These are phyloP conservation scores for Lydus trimaculatus DNA, from an alignment of 2,888 invertebrate genomes.

Conservation along the genomic window DNA sequence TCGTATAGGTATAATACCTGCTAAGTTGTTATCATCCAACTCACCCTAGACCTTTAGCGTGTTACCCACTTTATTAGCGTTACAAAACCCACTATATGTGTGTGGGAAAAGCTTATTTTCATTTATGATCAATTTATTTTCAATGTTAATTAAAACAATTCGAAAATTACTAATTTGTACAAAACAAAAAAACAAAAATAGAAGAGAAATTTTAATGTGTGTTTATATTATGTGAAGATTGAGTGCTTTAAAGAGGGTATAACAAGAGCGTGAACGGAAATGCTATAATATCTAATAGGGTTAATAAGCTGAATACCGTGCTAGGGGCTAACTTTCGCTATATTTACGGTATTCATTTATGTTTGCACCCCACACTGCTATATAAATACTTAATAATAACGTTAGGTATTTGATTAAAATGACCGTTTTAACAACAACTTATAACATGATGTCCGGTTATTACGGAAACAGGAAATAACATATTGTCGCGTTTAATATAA, in stretches of 20 bases:
- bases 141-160: background rate
- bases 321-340: constrained; percentile 36
- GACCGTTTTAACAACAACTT: constrained; percentile 5
- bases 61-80: constrained; percentile 33
- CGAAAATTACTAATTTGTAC: constrained; percentile 26
- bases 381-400: constrained; percentile 37
- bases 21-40: constrained; percentile 31
- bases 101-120: constrained; percentile 28
- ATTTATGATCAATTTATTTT: constrained; percentile 35
- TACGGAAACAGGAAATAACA: constrained; percentile 9
- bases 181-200: background rate
- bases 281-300: constrained; percentile 36
- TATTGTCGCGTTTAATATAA: constrained; percentile 8
- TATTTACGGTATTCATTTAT: constrained; percentile 42
- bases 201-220: background rate
- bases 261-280: constrained; percentile 32
- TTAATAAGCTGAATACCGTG: constrained; percentile 43
- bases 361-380: constrained; percentile 19
- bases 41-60: constrained; percentile 29
- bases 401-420: constrained; percentile 31
- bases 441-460: background rate
- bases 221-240: constrained; percentile 8
- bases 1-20: background rate
- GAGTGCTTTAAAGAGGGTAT: constrained; percentile 12
- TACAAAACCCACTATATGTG: constrained; percentile 5